Percentiles rank a stretch among this genome's conserved stretches.
phyloP scores from a whole-genome alignment of 2,888 invertebrate genomes.

The Hemaris fuciformis region DNA sequence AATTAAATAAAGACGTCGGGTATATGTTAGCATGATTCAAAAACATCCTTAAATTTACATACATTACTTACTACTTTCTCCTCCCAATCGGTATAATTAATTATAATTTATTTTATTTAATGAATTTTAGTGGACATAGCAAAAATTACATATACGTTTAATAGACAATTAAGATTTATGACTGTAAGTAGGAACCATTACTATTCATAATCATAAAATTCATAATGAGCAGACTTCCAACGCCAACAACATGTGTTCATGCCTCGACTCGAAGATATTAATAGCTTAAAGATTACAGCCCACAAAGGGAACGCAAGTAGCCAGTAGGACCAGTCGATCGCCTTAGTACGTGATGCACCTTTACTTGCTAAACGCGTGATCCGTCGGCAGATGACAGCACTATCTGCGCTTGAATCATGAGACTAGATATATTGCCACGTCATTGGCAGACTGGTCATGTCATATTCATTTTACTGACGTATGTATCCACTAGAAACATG shows the following conservation, averaged over 20 bases:
- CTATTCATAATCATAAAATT: not conserved
- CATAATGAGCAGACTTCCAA: not conserved
- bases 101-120: no score
- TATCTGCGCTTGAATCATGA: not conserved
- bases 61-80: no score
- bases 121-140: no score
- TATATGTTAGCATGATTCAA: no score
- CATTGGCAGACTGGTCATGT: not conserved
- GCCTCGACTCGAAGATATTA: not conserved
- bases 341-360: slow-evolving; percentile 2
- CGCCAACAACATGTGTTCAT: not conserved
- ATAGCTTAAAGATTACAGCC: slow-evolving; percentile 6
- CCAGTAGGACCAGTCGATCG: not conserved
- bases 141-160: not conserved
- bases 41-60: no score
- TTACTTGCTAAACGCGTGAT: not conserved
- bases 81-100: no score
- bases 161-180: not conserved
- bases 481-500: not conserved
- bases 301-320: slow-evolving; percentile 1
- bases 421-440: not conserved
- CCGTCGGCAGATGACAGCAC: not conserved
- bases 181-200: not conserved
- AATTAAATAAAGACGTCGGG: no score
- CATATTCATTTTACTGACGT: not conserved